Base-by-base conservation (phyloP, 2,797 vertebrate species). In the Hippoglossus hippoglossus region DNA sequence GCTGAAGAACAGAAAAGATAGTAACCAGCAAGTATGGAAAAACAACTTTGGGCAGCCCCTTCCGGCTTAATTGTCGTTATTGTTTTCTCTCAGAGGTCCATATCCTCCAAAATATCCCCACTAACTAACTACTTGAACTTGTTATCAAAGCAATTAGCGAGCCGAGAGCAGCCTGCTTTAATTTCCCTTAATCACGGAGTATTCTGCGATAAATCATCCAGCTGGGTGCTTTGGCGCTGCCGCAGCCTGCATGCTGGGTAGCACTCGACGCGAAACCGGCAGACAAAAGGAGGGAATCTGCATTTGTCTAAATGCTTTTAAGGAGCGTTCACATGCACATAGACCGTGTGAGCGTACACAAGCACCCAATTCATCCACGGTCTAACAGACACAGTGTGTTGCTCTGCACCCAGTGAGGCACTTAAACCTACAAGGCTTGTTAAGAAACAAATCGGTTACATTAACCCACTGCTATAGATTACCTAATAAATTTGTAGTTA, bases 61-160 rank as follows among this genome's bases (percentile, higher is more conserved):
- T 81, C 70, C 68, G 46, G 76, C 72, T 76, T 82, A 80, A 78
- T 87, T 83, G 65, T 75, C 63, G 55, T 79, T 84, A 82, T 89
- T 92, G 91, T 92, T 84, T 90, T 79, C 79, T 76, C 81, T 83
- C 73, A 28, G 58, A 71, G 77, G 77, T 83, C 85, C 87, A 79
- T 70, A 89, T 85, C 81, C 82, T 84, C 71, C 78, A 79, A 91
- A 89, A 90, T 81, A 85, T 83, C 74, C 76, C 84, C 63, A 72
- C 80, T 87, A 90, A 90, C 83, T 82, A 92, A 87, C 82, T 88
- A 90, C 89, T 93, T 94, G 87, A 93, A 93, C 89, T 92, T 90
- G 84, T 91, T 94, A 93, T 94, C 91, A 89, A 87, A 90, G 91
- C 87, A 93, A 94, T 94, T 94, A 92, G 87, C 22, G 16, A 89